These are phyloP conservation scores for Brienomyrus brachyistius DNA, from an alignment of 2,113 vertebrate genomes.

Conservation along the genomic window DNA sequence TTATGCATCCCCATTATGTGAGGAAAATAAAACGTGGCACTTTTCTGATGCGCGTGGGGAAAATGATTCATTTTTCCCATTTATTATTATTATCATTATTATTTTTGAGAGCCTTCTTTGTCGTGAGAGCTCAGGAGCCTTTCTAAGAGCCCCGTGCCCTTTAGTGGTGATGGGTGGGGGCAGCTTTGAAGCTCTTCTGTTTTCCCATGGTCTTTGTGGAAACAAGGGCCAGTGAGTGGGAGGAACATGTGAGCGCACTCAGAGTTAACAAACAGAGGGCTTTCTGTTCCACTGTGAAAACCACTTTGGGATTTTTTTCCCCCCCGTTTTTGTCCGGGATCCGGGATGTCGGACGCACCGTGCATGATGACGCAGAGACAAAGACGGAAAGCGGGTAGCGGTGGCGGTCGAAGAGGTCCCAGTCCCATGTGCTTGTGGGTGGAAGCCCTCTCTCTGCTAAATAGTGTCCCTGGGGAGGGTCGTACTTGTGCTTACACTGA, in stretches of 20 bases:
- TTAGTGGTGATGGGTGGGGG: not conserved
- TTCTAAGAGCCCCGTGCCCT: not conserved
- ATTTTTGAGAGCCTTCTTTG: not conserved
- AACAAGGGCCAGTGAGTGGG: slow-evolving; percentile 31
- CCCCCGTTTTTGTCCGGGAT: not conserved
- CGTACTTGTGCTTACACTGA: not conserved
- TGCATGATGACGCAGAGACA: not conserved
- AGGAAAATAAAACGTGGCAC: not conserved
- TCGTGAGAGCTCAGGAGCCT: not conserved
- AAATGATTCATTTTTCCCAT: not conserved
- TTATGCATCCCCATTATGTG: not conserved
- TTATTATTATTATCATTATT: not conserved
- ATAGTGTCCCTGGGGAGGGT: not conserved
- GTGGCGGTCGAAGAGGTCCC: not conserved
- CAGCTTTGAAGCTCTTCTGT: slow-evolving; percentile 15
- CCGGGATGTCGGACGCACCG: not conserved
- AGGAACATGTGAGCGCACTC: slow-evolving; percentile 31
- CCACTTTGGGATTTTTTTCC: not conserved
- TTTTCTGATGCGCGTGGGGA: not conserved
- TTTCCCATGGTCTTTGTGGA: slow-evolving; percentile 22
- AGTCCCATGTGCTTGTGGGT: not conserved
- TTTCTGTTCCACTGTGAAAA: slow-evolving; percentile 21
- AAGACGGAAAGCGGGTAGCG: not conserved
- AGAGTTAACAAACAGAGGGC: slow-evolving; percentile 7
- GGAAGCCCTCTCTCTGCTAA: not conserved